Base-by-base conservation (phyloP, 2,113 vertebrate genomes). In the Sceloporus tristichus region DNA sequence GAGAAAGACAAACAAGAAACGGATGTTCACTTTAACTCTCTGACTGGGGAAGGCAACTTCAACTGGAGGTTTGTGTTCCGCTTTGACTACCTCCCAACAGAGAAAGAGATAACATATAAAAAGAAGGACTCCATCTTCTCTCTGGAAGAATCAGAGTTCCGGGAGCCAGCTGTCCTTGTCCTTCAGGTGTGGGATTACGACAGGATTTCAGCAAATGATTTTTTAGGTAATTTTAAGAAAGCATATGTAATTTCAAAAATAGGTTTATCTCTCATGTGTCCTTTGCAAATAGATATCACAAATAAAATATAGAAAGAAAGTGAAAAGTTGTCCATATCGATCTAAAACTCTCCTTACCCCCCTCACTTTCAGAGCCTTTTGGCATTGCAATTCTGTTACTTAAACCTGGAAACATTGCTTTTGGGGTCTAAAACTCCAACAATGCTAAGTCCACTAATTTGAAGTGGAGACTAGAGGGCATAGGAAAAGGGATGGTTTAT, bases 181-280 rank as follows among this genome's bases (percentile, higher is more conserved):
- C 96, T 99, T 75, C 98, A 99, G 94, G 97, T 99, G 87, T 99
- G 98, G 98, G 98, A 99, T 92, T 98, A 99, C 0, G 98, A 99
- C 92, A 97, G 97, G 85, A 98, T 99, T 91, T 96, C 95, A 0
- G 94, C 98, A 93, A 99, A 98, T 54, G 98, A 99, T 94, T 99
- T 99, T 91, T 96, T 99, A 65, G 98, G 98, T 99, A 97, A 48
- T 70, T 70, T 79, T 68, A 34, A 62, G 27, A n/a, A 68, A 4
- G 54, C 4, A 23, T 59, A 38, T 66, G 18, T 53, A 34, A 27
- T 40, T 62, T 10, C n/a, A 68, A 23, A 16, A 9, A 53, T 29
- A n/a, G 38, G n/a, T 66, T 48, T 65, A 9, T 25, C 40, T n/a
- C 42, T 66, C 29, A 48, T 29, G 6, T 1, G 59, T 9, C 10